Conservation (phyloP, 2,888 invertebrate genomes). For the Plebejus melissa region DNA sequence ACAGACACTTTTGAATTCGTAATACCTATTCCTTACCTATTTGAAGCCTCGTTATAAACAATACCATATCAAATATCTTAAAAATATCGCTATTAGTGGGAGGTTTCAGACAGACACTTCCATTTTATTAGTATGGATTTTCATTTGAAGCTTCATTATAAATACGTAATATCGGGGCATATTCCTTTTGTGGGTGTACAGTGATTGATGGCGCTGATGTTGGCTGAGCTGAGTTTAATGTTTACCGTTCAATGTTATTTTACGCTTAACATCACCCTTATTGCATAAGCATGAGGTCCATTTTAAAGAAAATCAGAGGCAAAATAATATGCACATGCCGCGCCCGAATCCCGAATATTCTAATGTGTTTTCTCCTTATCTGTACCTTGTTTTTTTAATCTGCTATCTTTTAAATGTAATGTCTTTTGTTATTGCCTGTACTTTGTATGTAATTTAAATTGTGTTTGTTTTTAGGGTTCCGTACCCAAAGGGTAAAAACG, state of each 20-base stretch:
- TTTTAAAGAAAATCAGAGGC: background rate
- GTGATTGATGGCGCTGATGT: conserved; percentile 34
- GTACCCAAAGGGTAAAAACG: too few species aligned
- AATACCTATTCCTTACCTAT: too few species aligned
- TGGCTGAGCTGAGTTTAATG: conserved; percentile 32
- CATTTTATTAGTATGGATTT: background rate
- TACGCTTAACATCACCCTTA: background rate
- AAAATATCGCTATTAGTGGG: too few species aligned
- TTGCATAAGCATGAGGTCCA: background rate
- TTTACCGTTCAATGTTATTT: background rate
- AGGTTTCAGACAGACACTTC: too few species aligned
- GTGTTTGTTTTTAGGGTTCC: background rate
- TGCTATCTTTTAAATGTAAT: background rate
- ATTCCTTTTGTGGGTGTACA: conserved; percentile 29
- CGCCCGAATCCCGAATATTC: background rate
- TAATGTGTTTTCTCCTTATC: conserved; percentile 16
- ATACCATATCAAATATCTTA: too few species aligned
- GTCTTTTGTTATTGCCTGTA: background rate
- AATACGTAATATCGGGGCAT: conserved; percentile 11
- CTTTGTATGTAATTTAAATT: background rate
- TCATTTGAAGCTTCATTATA: conserved; percentile 23
- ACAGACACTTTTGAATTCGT: too few species aligned
- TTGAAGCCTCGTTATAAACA: too few species aligned
- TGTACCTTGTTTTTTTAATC: conserved; percentile 1
- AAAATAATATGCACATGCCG: background rate